Evolutionary conservation across 2,797 vertebrate genomes (phyloP).

Genomic region (Psittacula derbiana): DNA sequence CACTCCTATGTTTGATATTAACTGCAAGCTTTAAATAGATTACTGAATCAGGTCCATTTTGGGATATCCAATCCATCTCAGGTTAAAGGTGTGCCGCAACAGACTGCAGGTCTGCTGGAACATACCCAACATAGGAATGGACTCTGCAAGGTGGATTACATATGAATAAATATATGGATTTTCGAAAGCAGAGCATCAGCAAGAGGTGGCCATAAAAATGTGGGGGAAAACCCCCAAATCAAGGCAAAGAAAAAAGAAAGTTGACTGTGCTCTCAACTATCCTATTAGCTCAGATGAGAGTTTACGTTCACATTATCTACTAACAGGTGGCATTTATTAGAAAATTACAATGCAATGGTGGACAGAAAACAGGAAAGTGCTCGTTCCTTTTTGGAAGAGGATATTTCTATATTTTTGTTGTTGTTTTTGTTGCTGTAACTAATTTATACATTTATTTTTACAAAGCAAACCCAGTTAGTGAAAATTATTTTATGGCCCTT

Average conservation of each 20-base stretch:
- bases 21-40: not conserved
- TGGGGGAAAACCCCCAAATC: rapidly evolving
- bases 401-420: not conserved
- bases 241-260: not conserved
- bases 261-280: not conserved
- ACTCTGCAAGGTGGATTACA: not conserved
- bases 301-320: not conserved
- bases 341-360: not conserved
- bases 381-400: not conserved
- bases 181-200: not conserved
- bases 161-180: not conserved
- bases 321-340: not conserved
- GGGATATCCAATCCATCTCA: not conserved
- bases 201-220: not conserved
- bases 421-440: conserved; percentile 24
- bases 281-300: not conserved
- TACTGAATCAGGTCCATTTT: not conserved
- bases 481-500: conserved; percentile 54
- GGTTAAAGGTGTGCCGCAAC: not conserved
- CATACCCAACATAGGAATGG: not conserved
- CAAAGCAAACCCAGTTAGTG: not conserved
- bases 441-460: conserved; percentile 38
- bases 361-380: not conserved
- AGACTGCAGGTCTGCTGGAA: not conserved
- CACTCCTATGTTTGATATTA: not conserved